phyloP scores from a whole-genome alignment of 2,888 invertebrate species.

The Tachina lurida region DNA sequence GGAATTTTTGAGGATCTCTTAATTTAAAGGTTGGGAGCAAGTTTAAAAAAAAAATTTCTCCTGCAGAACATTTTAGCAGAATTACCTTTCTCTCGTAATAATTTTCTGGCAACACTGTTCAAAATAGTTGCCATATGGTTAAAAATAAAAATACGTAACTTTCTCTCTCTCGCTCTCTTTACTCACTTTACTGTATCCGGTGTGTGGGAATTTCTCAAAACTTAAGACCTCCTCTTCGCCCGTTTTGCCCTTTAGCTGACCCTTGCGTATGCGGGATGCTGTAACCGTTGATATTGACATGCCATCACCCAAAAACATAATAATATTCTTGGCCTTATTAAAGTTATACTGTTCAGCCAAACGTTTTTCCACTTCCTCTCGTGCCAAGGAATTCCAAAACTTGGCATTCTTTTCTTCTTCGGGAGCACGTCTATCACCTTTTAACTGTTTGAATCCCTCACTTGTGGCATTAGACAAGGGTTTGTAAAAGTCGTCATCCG shows the following conservation, averaged over 20 bases:
- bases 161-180: too few relatives aligned
- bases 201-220: constrained; percentile 86
- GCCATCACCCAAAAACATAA: constrained; percentile 85
- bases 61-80: too few relatives aligned
- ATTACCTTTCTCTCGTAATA: too few relatives aligned
- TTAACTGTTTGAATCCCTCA: too few relatives aligned
- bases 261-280: constrained; percentile 86
- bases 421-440: constrained; percentile 41
- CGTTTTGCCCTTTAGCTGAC: constrained; percentile 84
- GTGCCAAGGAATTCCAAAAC: constrained; percentile 76
- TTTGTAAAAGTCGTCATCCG: background rate
- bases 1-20: too few relatives aligned
- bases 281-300: constrained; percentile 88
- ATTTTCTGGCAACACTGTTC: too few relatives aligned
- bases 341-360: constrained; percentile 34
- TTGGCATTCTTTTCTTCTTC: constrained; percentile 71
- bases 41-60: too few relatives aligned
- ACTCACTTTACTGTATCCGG: constrained; percentile 86
- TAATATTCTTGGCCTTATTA: constrained; percentile 78
- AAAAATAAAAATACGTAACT: too few relatives aligned
- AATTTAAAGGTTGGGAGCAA: too few relatives aligned
- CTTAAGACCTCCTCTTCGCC: constrained; percentile 86
- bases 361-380: constrained; percentile 72
- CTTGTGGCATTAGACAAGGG: too few relatives aligned
- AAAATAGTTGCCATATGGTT: too few relatives aligned